phyloP scores from a whole-genome alignment of 2,797 vertebrate species.

The Chrosomus eos region DNA sequence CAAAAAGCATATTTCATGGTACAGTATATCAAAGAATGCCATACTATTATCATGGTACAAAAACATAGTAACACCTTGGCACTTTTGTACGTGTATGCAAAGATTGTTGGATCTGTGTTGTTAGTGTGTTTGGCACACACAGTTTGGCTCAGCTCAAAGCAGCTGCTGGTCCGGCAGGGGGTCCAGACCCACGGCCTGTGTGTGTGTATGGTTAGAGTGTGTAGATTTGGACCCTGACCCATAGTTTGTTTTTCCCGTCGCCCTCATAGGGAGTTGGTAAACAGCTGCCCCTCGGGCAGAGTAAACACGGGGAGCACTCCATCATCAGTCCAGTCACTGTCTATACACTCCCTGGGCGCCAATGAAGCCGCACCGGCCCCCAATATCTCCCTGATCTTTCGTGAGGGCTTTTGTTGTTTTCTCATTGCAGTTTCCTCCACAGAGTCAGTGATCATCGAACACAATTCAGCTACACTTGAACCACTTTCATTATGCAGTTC shows the following conservation, averaged over 20 bases:
- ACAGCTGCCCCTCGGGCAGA: constrained; percentile 57
- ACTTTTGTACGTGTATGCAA: background rate
- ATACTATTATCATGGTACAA: background rate
- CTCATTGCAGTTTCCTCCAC: background rate
- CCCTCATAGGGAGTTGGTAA: constrained; percentile 56
- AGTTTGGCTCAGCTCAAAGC: constrained; percentile 67
- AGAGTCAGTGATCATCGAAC: background rate
- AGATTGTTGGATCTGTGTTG: constrained; percentile 2
- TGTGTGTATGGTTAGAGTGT: constrained; percentile 25
- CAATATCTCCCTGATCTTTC: background rate
- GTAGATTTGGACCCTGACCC: constrained; percentile 56
- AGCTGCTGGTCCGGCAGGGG: constrained; percentile 76
- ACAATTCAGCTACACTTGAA: background rate
- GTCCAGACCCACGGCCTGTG: constrained; percentile 46
- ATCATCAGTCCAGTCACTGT: constrained; percentile 45
- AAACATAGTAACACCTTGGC: background rate
- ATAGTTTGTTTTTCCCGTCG: constrained; percentile 58
- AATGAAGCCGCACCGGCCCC: constrained; percentile 29
- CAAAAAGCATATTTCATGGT: background rate
- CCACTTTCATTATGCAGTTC: constrained; percentile 12
- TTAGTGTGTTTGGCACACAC: constrained; percentile 39
- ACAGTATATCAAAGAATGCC: background rate
- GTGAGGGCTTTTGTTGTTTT: background rate
- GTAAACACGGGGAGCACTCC: constrained; percentile 47
- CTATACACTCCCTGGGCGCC: background rate